Conservation (phyloP, 2,113 vertebrate genomes). For the Melanocharis versteri region DNA sequence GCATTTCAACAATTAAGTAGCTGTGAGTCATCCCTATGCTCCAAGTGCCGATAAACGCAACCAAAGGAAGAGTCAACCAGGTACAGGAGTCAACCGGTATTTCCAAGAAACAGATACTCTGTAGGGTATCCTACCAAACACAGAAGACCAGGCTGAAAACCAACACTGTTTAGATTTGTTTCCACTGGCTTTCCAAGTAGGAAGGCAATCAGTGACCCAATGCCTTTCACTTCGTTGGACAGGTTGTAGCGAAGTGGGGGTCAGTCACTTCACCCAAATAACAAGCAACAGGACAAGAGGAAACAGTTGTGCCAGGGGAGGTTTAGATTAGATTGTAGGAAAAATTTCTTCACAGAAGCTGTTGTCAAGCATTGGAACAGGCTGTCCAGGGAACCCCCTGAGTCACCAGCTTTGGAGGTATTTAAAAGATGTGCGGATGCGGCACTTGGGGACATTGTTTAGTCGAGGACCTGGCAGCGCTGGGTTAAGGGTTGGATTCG, state of each 20-base stretch:
- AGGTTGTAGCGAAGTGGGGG: accelerated
- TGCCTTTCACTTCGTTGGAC: accelerated
- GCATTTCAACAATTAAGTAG: not conserved
- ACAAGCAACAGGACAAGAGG: not conserved
- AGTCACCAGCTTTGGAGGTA: not conserved
- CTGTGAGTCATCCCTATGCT: not conserved
- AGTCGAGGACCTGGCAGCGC: not conserved
- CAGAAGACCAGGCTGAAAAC: not conserved
- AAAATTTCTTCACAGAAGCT: not conserved
- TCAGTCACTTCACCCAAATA: not conserved
- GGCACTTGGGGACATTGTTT: not conserved
- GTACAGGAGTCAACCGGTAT: accelerated
- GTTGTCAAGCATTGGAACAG: not conserved
- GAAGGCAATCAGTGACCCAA: not conserved
- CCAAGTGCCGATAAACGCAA: not conserved
- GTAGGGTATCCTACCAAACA: not conserved
- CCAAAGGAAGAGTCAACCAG: not conserved
- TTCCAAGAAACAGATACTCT: not conserved
- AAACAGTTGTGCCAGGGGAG: not conserved
- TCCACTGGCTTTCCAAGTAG: not conserved
- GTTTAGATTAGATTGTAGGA: not conserved
- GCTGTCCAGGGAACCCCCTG: not conserved
- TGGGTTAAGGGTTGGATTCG: not conserved
- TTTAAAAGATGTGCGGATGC: not conserved
- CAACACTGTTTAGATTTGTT: not conserved